phyloP scores from a whole-genome alignment of 2,797 vertebrate genomes.

The Xenops minutus region DNA sequence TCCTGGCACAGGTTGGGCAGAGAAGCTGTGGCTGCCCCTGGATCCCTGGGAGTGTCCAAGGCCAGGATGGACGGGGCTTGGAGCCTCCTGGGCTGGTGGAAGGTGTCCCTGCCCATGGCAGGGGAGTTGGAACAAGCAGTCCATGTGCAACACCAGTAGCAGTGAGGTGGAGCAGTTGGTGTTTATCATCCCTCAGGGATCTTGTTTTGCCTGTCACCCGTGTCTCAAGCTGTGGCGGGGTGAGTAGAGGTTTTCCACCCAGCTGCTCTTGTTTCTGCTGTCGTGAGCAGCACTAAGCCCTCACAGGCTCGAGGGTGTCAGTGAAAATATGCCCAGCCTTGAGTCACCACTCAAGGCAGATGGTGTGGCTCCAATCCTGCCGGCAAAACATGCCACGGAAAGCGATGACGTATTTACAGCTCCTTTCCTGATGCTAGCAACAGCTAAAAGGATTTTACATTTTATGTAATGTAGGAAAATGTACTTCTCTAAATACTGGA shows the following conservation, averaged over 20 bases:
- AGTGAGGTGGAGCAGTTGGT: background rate
- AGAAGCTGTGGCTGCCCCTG: background rate
- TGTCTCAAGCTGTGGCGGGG: background rate
- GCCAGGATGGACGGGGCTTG: rapidly evolving
- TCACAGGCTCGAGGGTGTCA: rapidly evolving
- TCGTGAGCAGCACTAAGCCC: background rate
- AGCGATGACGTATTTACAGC: rapidly evolving
- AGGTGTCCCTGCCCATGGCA: background rate
- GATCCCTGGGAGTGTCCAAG: background rate
- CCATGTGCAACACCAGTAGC: background rate
- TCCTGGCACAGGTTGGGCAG: background rate
- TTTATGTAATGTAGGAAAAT: rapidly evolving
- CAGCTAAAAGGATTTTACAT: background rate
- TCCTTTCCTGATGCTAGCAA: background rate
- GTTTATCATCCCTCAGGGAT: background rate
- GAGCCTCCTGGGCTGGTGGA: rapidly evolving
- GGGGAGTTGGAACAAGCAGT: background rate
- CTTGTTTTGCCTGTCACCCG: background rate
- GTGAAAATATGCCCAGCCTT: background rate
- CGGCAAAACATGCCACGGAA: rapidly evolving
- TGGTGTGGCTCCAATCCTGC: background rate
- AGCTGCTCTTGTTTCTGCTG: background rate
- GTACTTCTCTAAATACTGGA: rapidly evolving
- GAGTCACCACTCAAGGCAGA: background rate
- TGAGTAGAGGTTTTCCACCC: background rate